These are phyloP conservation scores for Cyaniris semiargus DNA, from an alignment of 2,888 invertebrate species.

Conservation along the genomic window DNA sequence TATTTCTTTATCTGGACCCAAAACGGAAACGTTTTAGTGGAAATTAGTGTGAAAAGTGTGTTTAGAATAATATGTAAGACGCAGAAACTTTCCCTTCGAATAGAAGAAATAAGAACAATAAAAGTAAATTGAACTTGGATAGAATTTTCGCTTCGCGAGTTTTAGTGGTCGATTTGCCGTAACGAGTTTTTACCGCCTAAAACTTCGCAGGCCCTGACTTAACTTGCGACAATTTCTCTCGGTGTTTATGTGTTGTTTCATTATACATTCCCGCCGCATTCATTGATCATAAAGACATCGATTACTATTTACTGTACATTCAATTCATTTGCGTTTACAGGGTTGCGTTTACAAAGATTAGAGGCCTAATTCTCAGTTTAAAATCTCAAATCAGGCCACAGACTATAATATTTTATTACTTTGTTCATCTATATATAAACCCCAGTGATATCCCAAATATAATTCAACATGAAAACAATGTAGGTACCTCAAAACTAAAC, in stretches of 20 bases:
- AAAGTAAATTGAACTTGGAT: conserved; percentile 79
- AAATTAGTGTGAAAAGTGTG: conserved; percentile 67
- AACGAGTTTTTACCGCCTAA: conserved; percentile 78
- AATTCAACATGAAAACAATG: background rate
- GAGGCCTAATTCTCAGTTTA: too few species aligned
- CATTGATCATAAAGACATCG: background rate
- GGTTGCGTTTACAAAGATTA: too few species aligned
- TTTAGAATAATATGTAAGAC: conserved; percentile 63
- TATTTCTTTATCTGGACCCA: conserved; percentile 34
- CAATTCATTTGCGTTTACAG: too few species aligned
- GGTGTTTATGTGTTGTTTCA: conserved; percentile 27
- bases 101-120: conserved; percentile 74
- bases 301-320: background rate
- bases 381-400: too few species aligned
- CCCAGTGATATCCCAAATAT: too few species aligned
- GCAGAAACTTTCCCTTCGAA: conserved; percentile 61
- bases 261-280: background rate
- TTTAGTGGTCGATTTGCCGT: conserved; percentile 77
- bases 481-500: background rate
- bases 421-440: too few species aligned
- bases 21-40: conserved; percentile 62
- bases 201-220: conserved; percentile 66
- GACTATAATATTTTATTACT: too few species aligned
- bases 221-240: conserved; percentile 37
- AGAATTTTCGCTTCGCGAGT: conserved; percentile 78